A percentile compares a stretch with the other conserved stretches of the same genome.
Conservation (phyloP, 2,113 vertebrate species). For the Brienomyrus brachyistius region DNA sequence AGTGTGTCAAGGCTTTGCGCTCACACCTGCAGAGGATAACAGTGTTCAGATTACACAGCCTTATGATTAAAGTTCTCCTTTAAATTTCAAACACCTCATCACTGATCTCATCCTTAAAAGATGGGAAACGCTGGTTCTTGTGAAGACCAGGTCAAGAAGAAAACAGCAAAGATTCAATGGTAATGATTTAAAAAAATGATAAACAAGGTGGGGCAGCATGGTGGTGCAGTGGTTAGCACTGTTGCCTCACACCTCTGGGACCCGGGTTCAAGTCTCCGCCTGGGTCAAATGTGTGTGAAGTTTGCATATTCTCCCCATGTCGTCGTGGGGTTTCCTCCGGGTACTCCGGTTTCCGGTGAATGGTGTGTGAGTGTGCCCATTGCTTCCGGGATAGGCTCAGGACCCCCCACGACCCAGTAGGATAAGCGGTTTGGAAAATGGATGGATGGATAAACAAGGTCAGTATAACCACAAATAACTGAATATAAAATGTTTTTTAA, state of each 20-base stretch:
- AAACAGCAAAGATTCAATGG: background rate
- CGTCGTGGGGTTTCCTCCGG: too few species aligned
- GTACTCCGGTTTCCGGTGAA: too few species aligned
- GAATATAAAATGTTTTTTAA: background rate
- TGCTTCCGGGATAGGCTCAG: too few species aligned
- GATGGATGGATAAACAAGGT: background rate
- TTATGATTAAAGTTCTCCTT: background rate
- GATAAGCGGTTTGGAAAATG: too few species aligned
- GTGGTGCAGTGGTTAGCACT: too few species aligned
- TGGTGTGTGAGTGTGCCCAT: too few species aligned
- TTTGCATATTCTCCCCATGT: too few species aligned
- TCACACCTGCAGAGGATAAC: slow-evolving; percentile 56
- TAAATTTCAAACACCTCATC: background rate
- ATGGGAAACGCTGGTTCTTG: background rate
- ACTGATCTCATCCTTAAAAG: background rate
- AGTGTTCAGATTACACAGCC: background rate
- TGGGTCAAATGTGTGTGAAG: too few species aligned
- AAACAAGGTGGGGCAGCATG: background rate
- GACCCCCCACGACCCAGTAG: too few species aligned
- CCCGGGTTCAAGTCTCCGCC: too few species aligned
- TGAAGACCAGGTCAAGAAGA: background rate
- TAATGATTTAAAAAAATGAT: background rate
- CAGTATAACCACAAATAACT: background rate
- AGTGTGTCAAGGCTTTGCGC: slow-evolving; percentile 41
- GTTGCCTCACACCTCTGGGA: too few species aligned